Evolutionary conservation across 2,888 invertebrate species (phyloP).

Genomic region (Xanthorhoe designata): DNA sequence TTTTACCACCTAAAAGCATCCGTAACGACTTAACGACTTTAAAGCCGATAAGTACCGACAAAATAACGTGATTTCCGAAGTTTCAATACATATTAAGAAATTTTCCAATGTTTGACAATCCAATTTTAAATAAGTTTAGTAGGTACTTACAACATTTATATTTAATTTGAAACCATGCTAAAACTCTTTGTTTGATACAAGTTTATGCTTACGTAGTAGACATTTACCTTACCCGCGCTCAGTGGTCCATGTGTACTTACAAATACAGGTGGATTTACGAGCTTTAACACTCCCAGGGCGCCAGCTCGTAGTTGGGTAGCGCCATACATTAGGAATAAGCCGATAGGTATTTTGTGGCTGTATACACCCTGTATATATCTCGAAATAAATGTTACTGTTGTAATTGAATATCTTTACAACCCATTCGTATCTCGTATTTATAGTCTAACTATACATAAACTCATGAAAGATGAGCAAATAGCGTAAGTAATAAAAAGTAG

Average conservation of each 20-base stretch:
- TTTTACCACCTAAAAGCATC: too few species aligned
- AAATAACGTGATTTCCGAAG: too few species aligned
- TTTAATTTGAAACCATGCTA: background rate
- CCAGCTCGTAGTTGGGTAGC: constrained; percentile 11
- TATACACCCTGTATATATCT: constrained; percentile 6
- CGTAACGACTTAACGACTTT: too few species aligned
- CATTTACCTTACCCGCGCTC: constrained; percentile 35
- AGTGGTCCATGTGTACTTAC: constrained; percentile 50
- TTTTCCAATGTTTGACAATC: too few species aligned
- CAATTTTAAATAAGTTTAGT: too few species aligned
- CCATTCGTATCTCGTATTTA: background rate
- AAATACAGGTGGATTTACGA: constrained; percentile 59
- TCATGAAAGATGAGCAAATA: too few species aligned
- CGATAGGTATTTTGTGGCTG: constrained; percentile 23
- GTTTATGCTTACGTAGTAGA: constrained; percentile 25
- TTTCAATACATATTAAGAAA: too few species aligned
- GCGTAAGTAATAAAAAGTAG: too few species aligned
- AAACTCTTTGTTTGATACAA: background rate
- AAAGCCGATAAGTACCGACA: too few species aligned
- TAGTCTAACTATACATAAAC: background rate
- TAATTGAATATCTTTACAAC: constrained; percentile 5
- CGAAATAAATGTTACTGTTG: constrained; percentile 6
- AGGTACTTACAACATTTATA: too few species aligned
- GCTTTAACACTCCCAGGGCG: constrained; percentile 51
- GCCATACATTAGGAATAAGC: constrained; percentile 28